Evolutionary conservation across 2,888 invertebrate genomes (phyloP), one percentile per base, ranked within the genome.

Genomic region (Drosophila lacicola): DNA sequence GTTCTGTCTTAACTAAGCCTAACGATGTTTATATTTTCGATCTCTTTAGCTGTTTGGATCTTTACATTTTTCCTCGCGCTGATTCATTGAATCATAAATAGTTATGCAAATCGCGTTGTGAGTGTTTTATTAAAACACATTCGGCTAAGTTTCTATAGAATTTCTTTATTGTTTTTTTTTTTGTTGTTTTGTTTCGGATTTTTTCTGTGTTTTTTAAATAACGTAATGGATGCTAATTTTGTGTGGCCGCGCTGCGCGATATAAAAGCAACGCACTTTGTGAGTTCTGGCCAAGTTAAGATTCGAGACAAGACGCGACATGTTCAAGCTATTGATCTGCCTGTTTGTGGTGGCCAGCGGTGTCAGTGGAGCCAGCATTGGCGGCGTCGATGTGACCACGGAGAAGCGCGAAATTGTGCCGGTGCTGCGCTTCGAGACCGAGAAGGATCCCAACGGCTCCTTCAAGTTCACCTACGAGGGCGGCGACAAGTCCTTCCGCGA

Each of bases 381-480:
- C 36, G 49, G 74, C 46, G 42, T 54, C 33, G 79, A 76, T 4
- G 37, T 50, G 0, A 78, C 81, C 49, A 85, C 90, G 3, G 86
- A 88, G 63, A 90, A 74, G 57, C 78, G 63, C 1, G 80, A 79
- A 34, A 60, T 89, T 14, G 67, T 92, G 21, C 77, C 89, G 0
- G 61, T 92, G 21, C 42, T 92, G 6, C 77, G 55, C 0, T 92
- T 79, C 54, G 90, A 89, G 50, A 74, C 80, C 3, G 83, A 81
- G 14, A 88, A 86, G 61, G 45, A 78, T 0, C 74, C 89, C 13
- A 90, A 92, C 69, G 92, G 92, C 3, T 91, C 91, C 0, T 92
- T 91, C 70, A 71, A 68, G 2, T 92, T 91, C 65, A 29, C 65
- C 8, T 92, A 76, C 63, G 92, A 92, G 71, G 90, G 90, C 44